phyloP scores from a whole-genome alignment of 1,140 invertebrate species.

The Alviniconcha marisindica region DNA sequence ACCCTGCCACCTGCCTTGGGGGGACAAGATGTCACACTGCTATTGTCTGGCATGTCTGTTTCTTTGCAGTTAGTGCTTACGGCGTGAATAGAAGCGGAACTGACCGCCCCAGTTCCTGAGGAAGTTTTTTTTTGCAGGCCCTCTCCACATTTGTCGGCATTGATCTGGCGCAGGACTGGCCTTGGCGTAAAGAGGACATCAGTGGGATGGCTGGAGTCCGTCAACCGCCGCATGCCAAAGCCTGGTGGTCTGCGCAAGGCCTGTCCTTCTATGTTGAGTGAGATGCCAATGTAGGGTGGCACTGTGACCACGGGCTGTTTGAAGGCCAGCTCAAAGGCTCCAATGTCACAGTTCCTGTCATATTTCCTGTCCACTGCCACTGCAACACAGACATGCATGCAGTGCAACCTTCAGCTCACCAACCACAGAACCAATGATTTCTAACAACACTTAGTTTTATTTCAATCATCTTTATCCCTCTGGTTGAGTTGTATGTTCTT shows the following conservation, averaged over 20 bases:
- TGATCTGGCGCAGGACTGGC: constrained; percentile 36
- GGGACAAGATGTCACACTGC: constrained; percentile 10
- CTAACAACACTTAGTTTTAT: too few relatives aligned
- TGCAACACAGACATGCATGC: too few relatives aligned
- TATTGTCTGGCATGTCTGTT: neutral
- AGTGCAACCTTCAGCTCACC: constrained; percentile 28
- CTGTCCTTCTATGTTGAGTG: constrained; percentile 85
- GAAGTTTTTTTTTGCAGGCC: constrained; percentile 16
- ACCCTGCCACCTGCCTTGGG: neutral
- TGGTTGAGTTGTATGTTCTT: too few relatives aligned
- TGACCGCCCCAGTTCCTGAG: neutral
- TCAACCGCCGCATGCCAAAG: neutral
- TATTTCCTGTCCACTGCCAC: constrained; percentile 90
- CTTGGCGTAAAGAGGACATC: constrained; percentile 37
- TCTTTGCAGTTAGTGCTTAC: constrained; percentile 14
- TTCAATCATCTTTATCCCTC: too few relatives aligned
- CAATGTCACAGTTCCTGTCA: constrained; percentile 88
- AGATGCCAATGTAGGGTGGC: constrained; percentile 90
- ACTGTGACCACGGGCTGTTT: constrained; percentile 84
- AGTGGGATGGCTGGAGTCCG: neutral
- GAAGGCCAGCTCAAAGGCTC: constrained; percentile 90
- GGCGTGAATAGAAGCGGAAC: constrained; percentile 18
- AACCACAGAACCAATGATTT: neutral
- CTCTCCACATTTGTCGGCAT: neutral
- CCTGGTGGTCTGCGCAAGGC: constrained; percentile 58